Evolutionary conservation across 2,888 invertebrate genomes (phyloP).

Genomic region (Clistopyga incitator): DNA sequence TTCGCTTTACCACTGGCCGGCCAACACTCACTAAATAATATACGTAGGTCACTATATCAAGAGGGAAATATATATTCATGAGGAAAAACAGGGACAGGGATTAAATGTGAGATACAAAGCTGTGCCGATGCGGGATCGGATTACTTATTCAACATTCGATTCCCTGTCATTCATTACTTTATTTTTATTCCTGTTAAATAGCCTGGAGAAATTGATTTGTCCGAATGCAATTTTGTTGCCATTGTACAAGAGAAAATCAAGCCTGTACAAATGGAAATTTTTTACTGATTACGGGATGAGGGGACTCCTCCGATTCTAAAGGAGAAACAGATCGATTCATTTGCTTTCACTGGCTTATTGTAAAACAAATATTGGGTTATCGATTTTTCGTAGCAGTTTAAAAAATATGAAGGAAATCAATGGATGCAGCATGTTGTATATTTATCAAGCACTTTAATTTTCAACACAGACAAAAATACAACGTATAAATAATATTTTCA

Average conservation of each 20-base stretch:
- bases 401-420: too few relatives aligned
- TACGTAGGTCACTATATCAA: slow-evolving; percentile 25
- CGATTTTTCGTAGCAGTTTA: too few relatives aligned
- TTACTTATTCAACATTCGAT: slow-evolving; percentile 17
- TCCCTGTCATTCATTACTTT: not conserved
- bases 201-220: not conserved
- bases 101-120: slow-evolving; percentile 29
- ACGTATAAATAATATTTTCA: too few relatives aligned
- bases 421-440: too few relatives aligned
- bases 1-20: slow-evolving; percentile 25
- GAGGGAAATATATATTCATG: slow-evolving; percentile 12
- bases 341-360: too few relatives aligned
- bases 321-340: too few relatives aligned
- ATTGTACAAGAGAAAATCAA: not conserved
- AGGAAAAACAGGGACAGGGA: slow-evolving; percentile 27
- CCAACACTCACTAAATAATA: slow-evolving; percentile 42
- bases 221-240: not conserved
- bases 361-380: too few relatives aligned
- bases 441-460: too few relatives aligned
- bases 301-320: not conserved
- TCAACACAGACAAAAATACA: too few relatives aligned
- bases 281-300: not conserved
- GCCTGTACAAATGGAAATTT: not conserved
- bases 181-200: not conserved
- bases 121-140: not conserved